Base-by-base conservation (phyloP, 1,140 invertebrate species). In the Myzus persicae region DNA sequence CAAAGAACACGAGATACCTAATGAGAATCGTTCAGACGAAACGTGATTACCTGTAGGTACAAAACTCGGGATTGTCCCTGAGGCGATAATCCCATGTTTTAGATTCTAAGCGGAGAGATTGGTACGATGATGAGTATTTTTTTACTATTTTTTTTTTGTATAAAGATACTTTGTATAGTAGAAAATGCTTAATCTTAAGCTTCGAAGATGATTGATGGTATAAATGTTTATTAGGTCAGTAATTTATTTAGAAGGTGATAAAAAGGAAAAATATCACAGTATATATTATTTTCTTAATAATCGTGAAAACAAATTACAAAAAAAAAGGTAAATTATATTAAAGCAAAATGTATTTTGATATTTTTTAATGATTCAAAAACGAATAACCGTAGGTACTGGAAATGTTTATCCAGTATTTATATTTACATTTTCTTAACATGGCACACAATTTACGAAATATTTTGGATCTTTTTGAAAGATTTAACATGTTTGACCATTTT, bases 11-110 rank as follows among this genome's bases (percentile, higher is more conserved):
- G 46, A 54, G 51, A 54, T 40, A 67, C 26, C 42, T 90, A 90
- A 90, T 67, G 40, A 42, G 89, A 67, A 67, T 90, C 89, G 54
- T 54, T 90, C 40, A 67, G 26, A 67, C 54, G 11, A 90, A 90
- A 67, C 54, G 40, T 90, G 89, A 67, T 90, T 90, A 67, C 40
- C 40, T 22, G 24, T 40, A 54, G 36, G 88, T 89, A 89, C 88
- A 36, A 51, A 54, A 40, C 26, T 51, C 11, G 18, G 36, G 51
- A 67, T 90, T 67, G 24, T 59, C 59, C 38, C 54, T 31, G 38
- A 54, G 54, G 54, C 26, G 22, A 26, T 67, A 67, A 59, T 90
- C 26, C 51, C 18, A 8, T n/a, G 51, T 59, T 36, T 51, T 88
- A 36, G 46, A 76, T 76, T 76, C 59, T 76, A 1, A 54, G 31